Evolutionary conservation across 2,888 invertebrate genomes (phyloP), one percentile per base, ranked within the genome.

Genomic region (Lycaena phlaeas): DNA sequence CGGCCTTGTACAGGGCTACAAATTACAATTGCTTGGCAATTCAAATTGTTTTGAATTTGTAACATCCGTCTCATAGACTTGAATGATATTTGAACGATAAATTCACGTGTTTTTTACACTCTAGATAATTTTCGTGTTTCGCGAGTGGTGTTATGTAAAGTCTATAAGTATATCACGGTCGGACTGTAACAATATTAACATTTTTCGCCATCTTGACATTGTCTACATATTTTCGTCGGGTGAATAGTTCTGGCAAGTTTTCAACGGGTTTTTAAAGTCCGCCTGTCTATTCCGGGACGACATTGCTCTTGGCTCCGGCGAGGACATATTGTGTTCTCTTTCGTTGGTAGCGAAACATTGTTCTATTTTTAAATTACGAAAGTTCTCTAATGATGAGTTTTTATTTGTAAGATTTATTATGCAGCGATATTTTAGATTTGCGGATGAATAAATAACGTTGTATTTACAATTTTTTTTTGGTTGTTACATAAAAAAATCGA

Each of bases 301-400:
- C 81, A 77, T 81, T 81, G 79, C 66, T 72, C 74, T 73, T 77
- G 70, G 43, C 49, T 53, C 47, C 52, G 46, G 46, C 61, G 67
- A 71, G 71, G 68, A 70, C 68, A 49, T 25, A 11, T 31, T 40
- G 40, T n/a, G n/a, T n/a, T n/a, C n/a, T 40, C 31, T 27, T 31
- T 30, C 26, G 26, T 40, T 18, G 28, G 26, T 26, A n/a, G n/a
- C n/a, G n/a, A n/a, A n/a, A n/a, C n/a, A n/a, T n/a, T n/a, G 11
- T 36, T 34, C 34, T 34, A 34, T 34, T 34, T 34, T 18, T 34
- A 34, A 34, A 31, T 12, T 27, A 5, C 7, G 30, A 30, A 30
- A 30, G 30, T 31, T 11, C 7, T 31, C 5, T 18, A 18, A 34
- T 22, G 34, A n/a, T n/a, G n/a, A n/a, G n/a, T n/a, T n/a, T n/a